Percentiles rank a stretch among this genome's conserved stretches.
phyloP scores from a whole-genome alignment of 2,797 vertebrate species.

The Champsocephalus gunnari region DNA sequence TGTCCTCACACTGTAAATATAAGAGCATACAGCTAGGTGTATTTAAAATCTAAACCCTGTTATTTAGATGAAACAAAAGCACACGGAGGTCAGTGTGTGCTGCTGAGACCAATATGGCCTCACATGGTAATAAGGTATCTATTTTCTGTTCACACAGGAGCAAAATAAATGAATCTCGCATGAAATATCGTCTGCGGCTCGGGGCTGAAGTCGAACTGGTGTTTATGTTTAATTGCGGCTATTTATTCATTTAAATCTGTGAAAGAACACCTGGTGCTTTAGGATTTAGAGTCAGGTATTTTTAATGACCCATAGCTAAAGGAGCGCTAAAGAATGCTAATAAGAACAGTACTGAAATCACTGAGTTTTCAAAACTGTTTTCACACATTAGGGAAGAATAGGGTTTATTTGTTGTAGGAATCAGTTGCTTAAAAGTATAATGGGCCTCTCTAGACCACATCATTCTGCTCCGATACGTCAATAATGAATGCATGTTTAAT shows the following conservation, averaged over 20 bases:
- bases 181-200: slow-evolving; percentile 60
- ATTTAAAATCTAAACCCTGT: slow-evolving; percentile 48
- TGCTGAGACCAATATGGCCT: slow-evolving; percentile 40
- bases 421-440: slow-evolving; percentile 16
- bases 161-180: slow-evolving; percentile 51
- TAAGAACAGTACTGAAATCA: slow-evolving; percentile 26
- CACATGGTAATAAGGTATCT: slow-evolving; percentile 36
- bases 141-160: slow-evolving; percentile 56
- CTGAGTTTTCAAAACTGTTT: slow-evolving; percentile 31
- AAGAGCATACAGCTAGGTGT: slow-evolving; percentile 7
- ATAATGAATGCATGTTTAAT: slow-evolving; percentile 55
- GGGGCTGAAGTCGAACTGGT: slow-evolving; percentile 51
- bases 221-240: slow-evolving; percentile 69
- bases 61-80: slow-evolving; percentile 38
- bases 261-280: slow-evolving; percentile 53
- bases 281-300: slow-evolving; percentile 53
- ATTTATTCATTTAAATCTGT: slow-evolving; percentile 76
- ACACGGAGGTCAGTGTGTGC: slow-evolving; percentile 38
- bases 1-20: slow-evolving; percentile 48
- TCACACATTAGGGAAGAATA: slow-evolving; percentile 23
- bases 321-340: slow-evolving; percentile 61
- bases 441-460: slow-evolving; percentile 19
- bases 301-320: slow-evolving; percentile 44
- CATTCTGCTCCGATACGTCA: slow-evolving; percentile 8
- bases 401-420: slow-evolving; percentile 18